Evolutionary conservation across 1,140 invertebrate genomes (phyloP), one percentile per base, ranked within the genome.

Genomic region (Panagrolaimus sp.): DNA sequence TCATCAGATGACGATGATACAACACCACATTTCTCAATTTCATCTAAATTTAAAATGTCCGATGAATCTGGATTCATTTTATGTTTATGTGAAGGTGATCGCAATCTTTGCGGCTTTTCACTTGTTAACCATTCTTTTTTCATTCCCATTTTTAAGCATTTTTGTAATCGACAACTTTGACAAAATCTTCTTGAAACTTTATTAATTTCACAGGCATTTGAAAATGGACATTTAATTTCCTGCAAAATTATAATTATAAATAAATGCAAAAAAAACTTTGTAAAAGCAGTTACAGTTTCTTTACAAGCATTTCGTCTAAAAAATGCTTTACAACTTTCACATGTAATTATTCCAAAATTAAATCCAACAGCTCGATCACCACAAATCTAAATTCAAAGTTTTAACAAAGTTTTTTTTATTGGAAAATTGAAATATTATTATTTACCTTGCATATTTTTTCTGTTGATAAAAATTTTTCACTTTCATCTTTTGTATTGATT

Each of bases 291-390:
- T 44, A 67, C 63, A 28, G 52, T 38, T 43, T 71, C 55, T 52
- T 26, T 32, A 46, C n/a, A 26, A 17, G 44, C 24, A 52, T 28
- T 63, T 15, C 69, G 65, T 26, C 69, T 15, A 32, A 71, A 71
- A 47, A 71, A 71, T 8, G 69, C 67, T n/a, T 52, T 65, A 32
- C 69, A 71, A 7, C 62, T 67, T 26, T 71, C 69, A 45, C 69
- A 71, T 1, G 43, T 68, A 3, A 71, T 45, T 10, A 69, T 65
- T 52, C 38, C 24, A 69, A 71, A 71, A 43, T 71, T 71, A 43
- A 44, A 44, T 14, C 69, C 69, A 7, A 71, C 17, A 17, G 69
- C 63, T 52, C 43, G 17, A 58, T 71, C 69, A 12, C 69, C 69
- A 45, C 69, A 71, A n/a, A 71, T 64, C 63, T 52, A 24, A 68